Percentiles rank a stretch among this genome's conserved stretches.
These are phyloP conservation scores for Drosophila formosana DNA, from an alignment of 2,888 invertebrate genomes.

Conservation along the genomic window DNA sequence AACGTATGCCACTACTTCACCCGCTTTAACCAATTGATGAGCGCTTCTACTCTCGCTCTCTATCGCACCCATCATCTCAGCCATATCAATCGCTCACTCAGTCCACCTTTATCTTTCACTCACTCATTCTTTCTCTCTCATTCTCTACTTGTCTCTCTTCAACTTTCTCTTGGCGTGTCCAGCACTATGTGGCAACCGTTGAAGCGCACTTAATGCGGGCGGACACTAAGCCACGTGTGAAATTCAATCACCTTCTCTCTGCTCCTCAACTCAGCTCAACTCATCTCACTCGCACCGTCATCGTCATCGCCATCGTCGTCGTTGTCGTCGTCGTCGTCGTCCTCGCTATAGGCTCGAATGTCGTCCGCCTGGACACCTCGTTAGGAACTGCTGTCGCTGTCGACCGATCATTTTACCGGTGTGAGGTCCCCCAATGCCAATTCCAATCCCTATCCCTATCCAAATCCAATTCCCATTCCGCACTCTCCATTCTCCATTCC, in stretches of 20 bases:
- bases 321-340: slow-evolving; percentile 27
- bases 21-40: slow-evolving; percentile 7
- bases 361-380: slow-evolving; percentile 79
- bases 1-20: background rate
- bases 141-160: background rate
- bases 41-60: background rate
- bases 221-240: slow-evolving; percentile 83
- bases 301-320: slow-evolving; percentile 36
- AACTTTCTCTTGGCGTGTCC: slow-evolving; percentile 11
- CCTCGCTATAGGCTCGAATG: slow-evolving; percentile 51
- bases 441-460: background rate
- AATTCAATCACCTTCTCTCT: slow-evolving; percentile 74
- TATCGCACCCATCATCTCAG: background rate
- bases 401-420: slow-evolving; percentile 37
- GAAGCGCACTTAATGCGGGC: slow-evolving; percentile 81
- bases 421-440: slow-evolving; percentile 53
- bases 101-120: background rate
- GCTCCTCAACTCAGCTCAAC: background rate
- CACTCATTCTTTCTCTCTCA: background rate
- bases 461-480: background rate
- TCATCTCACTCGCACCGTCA: slow-evolving; percentile 51
- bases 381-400: slow-evolving; percentile 52
- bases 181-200: slow-evolving; percentile 47
- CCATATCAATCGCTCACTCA: background rate
- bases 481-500: background rate